These are phyloP conservation scores for Drosophila ananassae DNA, from an alignment of 1,140 invertebrate species.

Conservation along the genomic window DNA sequence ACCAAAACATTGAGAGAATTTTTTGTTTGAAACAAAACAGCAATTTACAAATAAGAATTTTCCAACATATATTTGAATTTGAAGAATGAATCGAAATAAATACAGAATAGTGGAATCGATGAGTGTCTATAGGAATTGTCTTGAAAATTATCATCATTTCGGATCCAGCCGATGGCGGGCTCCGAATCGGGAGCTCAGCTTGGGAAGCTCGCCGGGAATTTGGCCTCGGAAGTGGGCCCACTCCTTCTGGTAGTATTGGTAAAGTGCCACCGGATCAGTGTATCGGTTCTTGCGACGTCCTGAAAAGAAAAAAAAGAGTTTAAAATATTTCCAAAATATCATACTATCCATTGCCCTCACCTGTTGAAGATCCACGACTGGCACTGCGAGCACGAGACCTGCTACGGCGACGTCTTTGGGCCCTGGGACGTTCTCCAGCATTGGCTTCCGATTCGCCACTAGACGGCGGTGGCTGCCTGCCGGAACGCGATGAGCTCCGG, in stretches of 20 bases:
- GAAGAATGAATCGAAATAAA: constrained; percentile 2
- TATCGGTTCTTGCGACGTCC: constrained; percentile 26
- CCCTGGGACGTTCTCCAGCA: neutral
- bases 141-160: constrained; percentile 22
- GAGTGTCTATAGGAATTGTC: neutral
- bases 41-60: neutral
- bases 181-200: constrained; percentile 87
- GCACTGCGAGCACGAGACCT: constrained; percentile 46
- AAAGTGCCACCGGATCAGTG: constrained; percentile 89
- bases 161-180: constrained; percentile 86
- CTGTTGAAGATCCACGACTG: constrained; percentile 8
- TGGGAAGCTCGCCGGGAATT: constrained; percentile 88
- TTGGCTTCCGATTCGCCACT: constrained; percentile 26
- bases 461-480: neutral
- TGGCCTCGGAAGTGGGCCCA: constrained; percentile 89
- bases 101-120: constrained; percentile 13
- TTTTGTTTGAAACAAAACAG: neutral
- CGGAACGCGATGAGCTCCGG: neutral
- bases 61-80: constrained; percentile 9
- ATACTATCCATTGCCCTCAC: constrained; percentile 8
- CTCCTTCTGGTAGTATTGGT: constrained; percentile 89
- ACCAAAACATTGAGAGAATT: constrained; percentile 24
- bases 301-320: neutral
- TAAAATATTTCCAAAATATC: neutral
- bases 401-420: constrained; percentile 13